Percentiles rank a stretch among this genome's conserved stretches.
Evolutionary conservation across 64 coral and sea anemone species (phyloP).

Genomic region (Trachythela sp.): DNA sequence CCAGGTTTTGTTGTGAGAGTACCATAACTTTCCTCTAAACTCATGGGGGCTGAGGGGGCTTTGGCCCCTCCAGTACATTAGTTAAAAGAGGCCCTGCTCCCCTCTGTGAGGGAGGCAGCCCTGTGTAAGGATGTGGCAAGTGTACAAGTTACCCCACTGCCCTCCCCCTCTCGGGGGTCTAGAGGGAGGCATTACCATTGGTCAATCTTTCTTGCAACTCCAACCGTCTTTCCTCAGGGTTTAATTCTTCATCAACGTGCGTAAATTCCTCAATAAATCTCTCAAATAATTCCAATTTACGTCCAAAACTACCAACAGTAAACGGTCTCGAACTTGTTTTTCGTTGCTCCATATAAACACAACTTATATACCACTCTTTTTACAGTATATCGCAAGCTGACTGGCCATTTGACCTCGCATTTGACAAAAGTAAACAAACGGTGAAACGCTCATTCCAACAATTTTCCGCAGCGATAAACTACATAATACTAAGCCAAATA

Average conservation of each 20-base stretch:
- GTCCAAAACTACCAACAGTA: slow-evolving; percentile 82
- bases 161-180: too few relatives aligned
- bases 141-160: neutral
- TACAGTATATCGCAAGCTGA: neutral
- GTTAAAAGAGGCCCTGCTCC: too few relatives aligned
- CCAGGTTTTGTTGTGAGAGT: too few relatives aligned
- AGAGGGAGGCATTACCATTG: slow-evolving; percentile 81
- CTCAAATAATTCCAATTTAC: slow-evolving; percentile 75
- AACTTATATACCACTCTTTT: neutral
- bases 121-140: neutral
- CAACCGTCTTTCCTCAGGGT: slow-evolving; percentile 85
- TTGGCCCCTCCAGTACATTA: too few relatives aligned
- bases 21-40: too few relatives aligned
- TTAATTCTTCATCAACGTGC: slow-evolving; percentile 90
- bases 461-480: neutral
- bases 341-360: neutral
- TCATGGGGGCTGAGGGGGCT: too few relatives aligned
- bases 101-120: too few relatives aligned
- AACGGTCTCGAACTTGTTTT: slow-evolving; percentile 80
- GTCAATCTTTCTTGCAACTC: slow-evolving; percentile 84
- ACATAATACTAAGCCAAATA: neutral
- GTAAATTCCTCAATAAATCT: slow-evolving; percentile 95
- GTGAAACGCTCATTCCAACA: neutral
- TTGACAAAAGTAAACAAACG: neutral
- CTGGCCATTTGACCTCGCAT: neutral